Evolutionary conservation across 2,888 invertebrate species (phyloP), one percentile per base, ranked within the genome.

Genomic region (Thymelicus lineola): DNA sequence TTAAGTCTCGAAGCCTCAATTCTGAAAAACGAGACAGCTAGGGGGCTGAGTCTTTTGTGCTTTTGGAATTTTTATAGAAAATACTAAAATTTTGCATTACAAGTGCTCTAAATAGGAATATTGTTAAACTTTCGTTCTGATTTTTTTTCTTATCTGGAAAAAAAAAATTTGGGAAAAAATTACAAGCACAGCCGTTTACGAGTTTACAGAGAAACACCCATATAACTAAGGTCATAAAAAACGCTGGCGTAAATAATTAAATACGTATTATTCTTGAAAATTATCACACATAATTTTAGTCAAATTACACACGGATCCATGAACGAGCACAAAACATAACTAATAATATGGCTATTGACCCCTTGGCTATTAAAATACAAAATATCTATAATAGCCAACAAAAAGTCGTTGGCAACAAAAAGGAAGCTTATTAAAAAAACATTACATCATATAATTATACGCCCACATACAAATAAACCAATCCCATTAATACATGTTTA

Each of bases 361-460:
- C 45, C 9, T 53, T 35, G 63, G 42, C 42, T 45, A 60, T 60
- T 60, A 53, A 62, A 48, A n/a, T 35, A 45, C 38, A 10, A 65
- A 66, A 66, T 65, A 48, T 46, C 20, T n/a, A 45, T 65, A 45
- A 65, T 20, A 57, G 15, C 46, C 48, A n/a, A 58, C 35, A 57
- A 48, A 42, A 66, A 68, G 38, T 20, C 36, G 38, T 15, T 36
- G 46, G 55, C 66, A 72, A 73, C 78, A 86, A 85, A 85, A 86
- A 84, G 78, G 78, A 78, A 86, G 85, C 89, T 90, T 92, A 91
- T 93, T 91, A 92, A 91, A 93, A 91, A 90, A 87, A 85, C 87
- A 91, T 93, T 91, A 90, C 82, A 80, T 86, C 81, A 86, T 85
- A 90, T 93, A 92, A 93, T 92, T 91, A 91, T 86, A 83, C 88